Percentiles rank a stretch among this genome's conserved stretches.
Conservation (phyloP, 2,797 vertebrate species). For the Parotocinclus haroldoi region DNA sequence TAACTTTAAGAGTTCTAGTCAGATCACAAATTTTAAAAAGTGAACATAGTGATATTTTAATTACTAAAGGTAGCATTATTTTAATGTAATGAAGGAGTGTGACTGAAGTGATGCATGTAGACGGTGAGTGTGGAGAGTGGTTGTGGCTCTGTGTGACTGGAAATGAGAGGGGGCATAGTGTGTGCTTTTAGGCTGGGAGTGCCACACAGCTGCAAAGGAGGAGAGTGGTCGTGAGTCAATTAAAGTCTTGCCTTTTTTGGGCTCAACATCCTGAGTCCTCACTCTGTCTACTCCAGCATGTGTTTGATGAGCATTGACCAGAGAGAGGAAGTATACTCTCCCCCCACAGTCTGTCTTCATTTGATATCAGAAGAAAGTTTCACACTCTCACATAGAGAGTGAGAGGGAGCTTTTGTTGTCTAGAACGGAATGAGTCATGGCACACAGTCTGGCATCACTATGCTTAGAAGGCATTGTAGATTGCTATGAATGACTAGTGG, state of each 20-base stretch:
- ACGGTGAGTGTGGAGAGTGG: neutral
- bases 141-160: constrained; percentile 6
- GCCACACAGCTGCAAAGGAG: constrained; percentile 58
- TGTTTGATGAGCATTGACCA: constrained; percentile 73
- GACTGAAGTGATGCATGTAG: too few relatives aligned
- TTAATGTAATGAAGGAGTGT: neutral
- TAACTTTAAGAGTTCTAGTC: too few relatives aligned
- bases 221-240: constrained; percentile 64
- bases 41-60: too few relatives aligned
- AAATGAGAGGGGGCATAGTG: constrained; percentile 23
- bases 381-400: constrained; percentile 30
- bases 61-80: too few relatives aligned
- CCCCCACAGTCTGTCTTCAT: constrained; percentile 63
- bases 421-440: constrained; percentile 42
- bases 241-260: constrained; percentile 69
- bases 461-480: constrained; percentile 13
- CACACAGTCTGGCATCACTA: constrained; percentile 29
- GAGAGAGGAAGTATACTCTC: constrained; percentile 70
- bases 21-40: too few relatives aligned
- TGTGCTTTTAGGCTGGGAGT: constrained; percentile 41
- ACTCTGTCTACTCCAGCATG: constrained; percentile 58
- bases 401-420: constrained; percentile 47
- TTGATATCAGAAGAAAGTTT: constrained; percentile 52
- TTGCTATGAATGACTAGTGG: constrained; percentile 21
- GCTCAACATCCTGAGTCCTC: constrained; percentile 67